Conservation (phyloP, 2,113 vertebrate species). For the Oryzias woworae region DNA sequence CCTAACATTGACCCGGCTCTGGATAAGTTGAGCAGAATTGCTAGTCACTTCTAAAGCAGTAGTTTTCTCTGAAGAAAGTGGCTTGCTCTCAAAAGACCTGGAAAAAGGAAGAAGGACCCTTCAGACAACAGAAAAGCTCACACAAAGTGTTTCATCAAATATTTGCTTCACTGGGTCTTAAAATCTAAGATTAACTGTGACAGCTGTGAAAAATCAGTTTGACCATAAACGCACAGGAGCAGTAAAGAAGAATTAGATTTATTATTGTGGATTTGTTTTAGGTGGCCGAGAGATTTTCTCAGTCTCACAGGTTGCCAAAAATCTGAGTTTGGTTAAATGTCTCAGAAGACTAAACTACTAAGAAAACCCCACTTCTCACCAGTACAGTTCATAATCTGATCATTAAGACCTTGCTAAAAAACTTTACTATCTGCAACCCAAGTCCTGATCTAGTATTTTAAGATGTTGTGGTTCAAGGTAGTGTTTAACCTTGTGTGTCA, state of each 20-base stretch:
- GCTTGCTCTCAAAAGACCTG: constrained; percentile 41
- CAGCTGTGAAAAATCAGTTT: constrained; percentile 30
- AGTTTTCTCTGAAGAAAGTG: constrained; percentile 8
- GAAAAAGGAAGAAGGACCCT: constrained; percentile 4
- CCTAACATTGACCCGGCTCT: constrained; percentile 61
- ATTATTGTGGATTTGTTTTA: constrained; percentile 26
- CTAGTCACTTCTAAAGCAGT: constrained; percentile 27
- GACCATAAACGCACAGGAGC: constrained; percentile 17
- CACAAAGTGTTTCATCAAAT: constrained; percentile 19
- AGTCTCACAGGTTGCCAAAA: constrained; percentile 1
- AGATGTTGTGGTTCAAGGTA: no score
- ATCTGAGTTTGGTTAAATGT: constrained; percentile 13
- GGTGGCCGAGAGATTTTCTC: constrained; percentile 10
- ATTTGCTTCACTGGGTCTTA: constrained; percentile 21
- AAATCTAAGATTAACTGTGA: constrained; percentile 39
- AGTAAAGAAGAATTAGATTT: constrained; percentile 32
- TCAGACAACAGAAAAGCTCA: constrained; percentile 24
- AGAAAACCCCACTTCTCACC: background rate
- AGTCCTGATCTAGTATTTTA: no score
- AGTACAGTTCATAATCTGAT: no score
- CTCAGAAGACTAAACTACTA: background rate
- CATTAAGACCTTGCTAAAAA: no score
- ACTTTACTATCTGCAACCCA: no score
- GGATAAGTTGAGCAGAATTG: constrained; percentile 32
- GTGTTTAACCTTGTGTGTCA: no score